Evolutionary conservation across 2,888 invertebrate species (phyloP), one percentile per base, ranked within the genome.

Genomic region (Ichneumoninae sp.): DNA sequence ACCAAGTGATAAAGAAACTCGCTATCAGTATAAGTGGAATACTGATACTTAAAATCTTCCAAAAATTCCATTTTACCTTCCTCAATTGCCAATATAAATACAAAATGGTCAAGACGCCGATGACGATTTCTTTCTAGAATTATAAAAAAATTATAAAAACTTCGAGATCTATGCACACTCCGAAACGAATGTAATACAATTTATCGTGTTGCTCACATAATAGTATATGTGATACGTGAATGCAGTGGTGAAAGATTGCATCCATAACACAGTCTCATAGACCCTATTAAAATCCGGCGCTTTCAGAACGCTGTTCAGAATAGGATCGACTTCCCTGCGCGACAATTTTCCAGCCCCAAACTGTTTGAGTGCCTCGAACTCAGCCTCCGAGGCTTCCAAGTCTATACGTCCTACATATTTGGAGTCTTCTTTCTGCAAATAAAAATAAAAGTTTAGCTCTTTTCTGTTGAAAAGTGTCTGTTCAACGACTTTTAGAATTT

Each of bases 1-100:
- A 89, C 90, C 90, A 93, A 1, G 89, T 91, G 69, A 92, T 88
- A 10, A 90, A 80, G 54, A 89, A 92, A 76, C 92, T 92, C 0
- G 84, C 70, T 26, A 88, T 16, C 19, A 91, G 68, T 70, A 89
- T 85, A 19, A 90, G 3, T 72, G 88, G 83, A 10, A 90, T 22
- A 3, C 87, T 5, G 7, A 87, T 22, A 22, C 87, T 57, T n/a
- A 89, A 83, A 5, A 90, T 65, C 44, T 87, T 87, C 6, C 84
- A 66, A 71, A 86, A 86, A 26, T 85, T 86, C 85, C 85, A 86
- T 66, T 44, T 76, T 33, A 87, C 60, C 68, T 83, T 88, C 54
- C 77, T 80, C 50, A 89, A 69, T 3, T 86, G 52, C 44, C 86
- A 78, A 76, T 86, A 74, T 7, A 87, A 40, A 57, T 83, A 72